A percentile compares a stretch with the other conserved stretches of the same genome.
Evolutionary conservation across 1,140 invertebrate genomes (phyloP).

Genomic region (Conopomorpha cramerella): DNA sequence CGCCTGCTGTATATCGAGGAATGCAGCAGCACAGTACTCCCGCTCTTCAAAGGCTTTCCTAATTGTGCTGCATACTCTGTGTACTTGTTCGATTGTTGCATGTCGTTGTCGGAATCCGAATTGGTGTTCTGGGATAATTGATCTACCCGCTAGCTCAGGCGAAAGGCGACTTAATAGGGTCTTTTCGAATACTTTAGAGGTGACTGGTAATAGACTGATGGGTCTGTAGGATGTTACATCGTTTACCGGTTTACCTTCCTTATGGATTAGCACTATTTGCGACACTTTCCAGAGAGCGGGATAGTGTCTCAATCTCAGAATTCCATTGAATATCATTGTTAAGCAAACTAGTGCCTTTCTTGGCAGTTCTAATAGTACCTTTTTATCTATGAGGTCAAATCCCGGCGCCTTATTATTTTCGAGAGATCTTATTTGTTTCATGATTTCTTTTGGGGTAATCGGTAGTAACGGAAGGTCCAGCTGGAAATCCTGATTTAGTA

Average conservation of each 20-base stretch:
- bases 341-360: constrained; percentile 10
- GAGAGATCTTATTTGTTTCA: constrained; percentile 2
- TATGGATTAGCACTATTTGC: constrained; percentile 8
- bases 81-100: constrained; percentile 1
- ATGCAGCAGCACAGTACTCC: constrained; percentile 9
- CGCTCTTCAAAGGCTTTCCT: neutral
- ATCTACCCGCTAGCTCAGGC: neutral
- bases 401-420: constrained; percentile 16
- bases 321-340: constrained; percentile 6
- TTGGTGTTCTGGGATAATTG: constrained; percentile 2
- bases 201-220: constrained; percentile 8
- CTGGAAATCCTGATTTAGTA: constrained; percentile 5
- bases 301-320: constrained; percentile 4
- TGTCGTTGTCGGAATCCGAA: constrained; percentile 1
- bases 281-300: constrained; percentile 7
- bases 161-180: constrained; percentile 4
- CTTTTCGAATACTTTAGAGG: constrained; percentile 9
- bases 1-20: constrained; percentile 14
- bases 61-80: constrained; percentile 1
- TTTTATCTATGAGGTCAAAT: constrained; percentile 16
- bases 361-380: constrained; percentile 14
- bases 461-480: constrained; percentile 1
- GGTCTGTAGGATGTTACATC: constrained; percentile 6
- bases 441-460: neutral
- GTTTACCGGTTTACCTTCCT: constrained; percentile 6